These are phyloP conservation scores for Phalanger gymnotis DNA, from an alignment of 2,797 vertebrate species.

Conservation along the genomic window DNA sequence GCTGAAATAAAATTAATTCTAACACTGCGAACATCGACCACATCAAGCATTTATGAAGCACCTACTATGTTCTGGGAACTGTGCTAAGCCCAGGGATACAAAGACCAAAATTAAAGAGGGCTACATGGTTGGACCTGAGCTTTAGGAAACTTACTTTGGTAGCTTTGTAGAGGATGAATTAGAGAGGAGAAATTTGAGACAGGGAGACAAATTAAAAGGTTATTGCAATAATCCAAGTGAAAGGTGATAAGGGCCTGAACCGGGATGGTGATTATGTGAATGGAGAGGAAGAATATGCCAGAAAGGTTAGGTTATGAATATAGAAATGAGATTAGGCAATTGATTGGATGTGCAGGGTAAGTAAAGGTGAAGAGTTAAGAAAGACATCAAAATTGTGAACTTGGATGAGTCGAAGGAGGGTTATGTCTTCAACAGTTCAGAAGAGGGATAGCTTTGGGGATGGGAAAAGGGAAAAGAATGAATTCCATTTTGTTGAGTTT, in stretches of 20 bases:
- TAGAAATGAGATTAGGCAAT: neutral
- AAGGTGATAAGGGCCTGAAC: neutral
- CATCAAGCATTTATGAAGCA: neutral
- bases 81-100: neutral
- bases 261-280: neutral
- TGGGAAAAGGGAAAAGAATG: neutral
- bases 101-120: neutral
- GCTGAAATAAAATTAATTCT: conserved; percentile 41
- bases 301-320: neutral
- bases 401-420: neutral
- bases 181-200: neutral
- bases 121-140: neutral
- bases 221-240: neutral
- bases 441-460: neutral
- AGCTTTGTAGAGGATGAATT: neutral
- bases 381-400: neutral
- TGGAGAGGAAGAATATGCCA: neutral
- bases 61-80: neutral
- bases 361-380: neutral
- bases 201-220: neutral
- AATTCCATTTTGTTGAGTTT: neutral
- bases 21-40: neutral
- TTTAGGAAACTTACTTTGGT: neutral
- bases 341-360: neutral
- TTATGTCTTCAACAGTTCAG: neutral